A percentile compares a stretch with the other conserved stretches of the same genome.
These are phyloP conservation scores for Gallinago nigripennis DNA, from an alignment of 2,797 vertebrate genomes.

Conservation along the genomic window DNA sequence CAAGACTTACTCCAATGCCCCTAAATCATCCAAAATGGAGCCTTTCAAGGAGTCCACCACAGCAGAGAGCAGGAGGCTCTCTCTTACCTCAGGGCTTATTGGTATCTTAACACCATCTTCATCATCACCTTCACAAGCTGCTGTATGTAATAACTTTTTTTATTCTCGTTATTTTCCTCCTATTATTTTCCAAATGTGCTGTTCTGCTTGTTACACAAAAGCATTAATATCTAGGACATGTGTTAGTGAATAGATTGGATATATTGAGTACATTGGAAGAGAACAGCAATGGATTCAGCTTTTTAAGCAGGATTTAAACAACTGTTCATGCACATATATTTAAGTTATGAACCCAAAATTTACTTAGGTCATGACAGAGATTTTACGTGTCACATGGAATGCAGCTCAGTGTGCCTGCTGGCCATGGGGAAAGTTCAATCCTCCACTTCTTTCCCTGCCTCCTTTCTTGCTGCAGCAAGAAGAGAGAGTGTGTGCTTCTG, in stretches of 20 bases:
- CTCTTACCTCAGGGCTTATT: slow-evolving; percentile 93
- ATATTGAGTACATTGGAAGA: neutral
- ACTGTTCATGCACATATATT: neutral
- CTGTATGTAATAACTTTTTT: slow-evolving; percentile 76
- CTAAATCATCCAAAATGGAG: slow-evolving; percentile 84
- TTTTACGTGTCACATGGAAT: neutral
- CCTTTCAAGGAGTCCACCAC: slow-evolving; percentile 83
- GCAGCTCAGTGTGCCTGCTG: neutral
- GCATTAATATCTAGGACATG: neutral
- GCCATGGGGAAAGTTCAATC: neutral
- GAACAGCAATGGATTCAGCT: neutral
- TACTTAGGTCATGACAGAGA: neutral
- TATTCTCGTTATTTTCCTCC: neutral
- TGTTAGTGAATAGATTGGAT: neutral
- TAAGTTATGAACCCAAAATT: neutral
- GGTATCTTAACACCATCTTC: slow-evolving; percentile 89
- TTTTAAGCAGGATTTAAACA: neutral
- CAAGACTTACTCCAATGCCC: slow-evolving; percentile 83
- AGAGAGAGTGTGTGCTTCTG: neutral
- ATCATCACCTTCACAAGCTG: slow-evolving; percentile 78
- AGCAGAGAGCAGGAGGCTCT: slow-evolving; percentile 86
- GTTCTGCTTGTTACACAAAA: neutral
- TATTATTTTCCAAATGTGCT: neutral
- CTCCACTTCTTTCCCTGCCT: neutral
- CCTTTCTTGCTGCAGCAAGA: neutral